phyloP scores from a whole-genome alignment of 2,797 vertebrate species.

The Lagodon rhomboides region DNA sequence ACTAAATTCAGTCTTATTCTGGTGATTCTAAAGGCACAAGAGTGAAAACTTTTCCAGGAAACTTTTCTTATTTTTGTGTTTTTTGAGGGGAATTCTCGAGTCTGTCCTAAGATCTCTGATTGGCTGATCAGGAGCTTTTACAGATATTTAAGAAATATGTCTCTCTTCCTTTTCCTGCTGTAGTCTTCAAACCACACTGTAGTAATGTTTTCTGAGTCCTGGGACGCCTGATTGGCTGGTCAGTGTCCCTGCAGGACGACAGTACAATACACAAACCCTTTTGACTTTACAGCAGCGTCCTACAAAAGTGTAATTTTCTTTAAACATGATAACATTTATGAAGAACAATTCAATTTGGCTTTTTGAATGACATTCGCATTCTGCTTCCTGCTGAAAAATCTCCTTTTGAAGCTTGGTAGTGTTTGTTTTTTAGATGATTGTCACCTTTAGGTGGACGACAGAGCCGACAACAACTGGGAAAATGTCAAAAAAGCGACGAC shows the following conservation, averaged over 20 bases:
- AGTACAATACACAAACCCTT: neutral
- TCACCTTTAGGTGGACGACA: slow-evolving; percentile 6
- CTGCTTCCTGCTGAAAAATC: neutral
- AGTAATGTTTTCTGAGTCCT: neutral
- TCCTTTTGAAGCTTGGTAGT: neutral
- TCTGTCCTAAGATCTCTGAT: slow-evolving; percentile 22
- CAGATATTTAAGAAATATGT: neutral
- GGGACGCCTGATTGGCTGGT: slow-evolving; percentile 69
- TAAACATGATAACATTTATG: neutral
- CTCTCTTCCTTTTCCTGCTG: neutral
- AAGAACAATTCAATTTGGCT: neutral
- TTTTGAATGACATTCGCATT: neutral
- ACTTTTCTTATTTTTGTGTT: no score
- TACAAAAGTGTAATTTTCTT: neutral
- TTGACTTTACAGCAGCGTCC: neutral
- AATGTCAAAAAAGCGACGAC: neutral
- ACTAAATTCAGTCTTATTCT: neutral
- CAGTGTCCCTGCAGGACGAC: slow-evolving; percentile 52
- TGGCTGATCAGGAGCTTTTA: slow-evolving; percentile 44
- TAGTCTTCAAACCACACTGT: neutral
- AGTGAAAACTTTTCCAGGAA: slow-evolving; percentile 6
- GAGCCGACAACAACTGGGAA: neutral
- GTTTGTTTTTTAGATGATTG: slow-evolving; percentile 25
- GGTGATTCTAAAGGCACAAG: slow-evolving; percentile 53
- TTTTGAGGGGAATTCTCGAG: neutral